phyloP scores from a whole-genome alignment of 1,140 invertebrate species.

The Eriosoma lanigerum region DNA sequence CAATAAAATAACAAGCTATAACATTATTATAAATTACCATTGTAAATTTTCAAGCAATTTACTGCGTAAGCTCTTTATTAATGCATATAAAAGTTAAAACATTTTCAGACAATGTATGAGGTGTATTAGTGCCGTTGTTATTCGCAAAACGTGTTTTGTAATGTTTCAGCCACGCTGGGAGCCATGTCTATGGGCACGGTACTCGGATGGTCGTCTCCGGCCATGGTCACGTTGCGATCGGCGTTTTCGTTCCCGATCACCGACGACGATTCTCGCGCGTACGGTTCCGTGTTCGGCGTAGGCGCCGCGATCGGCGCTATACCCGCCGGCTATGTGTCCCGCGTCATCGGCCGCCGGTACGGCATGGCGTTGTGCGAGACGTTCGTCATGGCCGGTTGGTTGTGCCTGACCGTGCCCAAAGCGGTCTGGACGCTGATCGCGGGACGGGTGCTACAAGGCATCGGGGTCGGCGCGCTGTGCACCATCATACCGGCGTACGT shows the following conservation, averaged over 20 bases:
- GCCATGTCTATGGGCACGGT: background rate
- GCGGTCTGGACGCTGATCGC: background rate
- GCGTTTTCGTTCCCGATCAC: background rate
- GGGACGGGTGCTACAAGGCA: slow-evolving; percentile 74
- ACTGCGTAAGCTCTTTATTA: too few relatives aligned
- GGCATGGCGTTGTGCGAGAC: background rate
- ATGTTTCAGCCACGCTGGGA: background rate
- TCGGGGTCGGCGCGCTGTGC: slow-evolving; percentile 73
- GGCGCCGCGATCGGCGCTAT: background rate
- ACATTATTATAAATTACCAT: too few relatives aligned
- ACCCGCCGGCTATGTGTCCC: background rate
- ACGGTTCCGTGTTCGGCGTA: background rate
- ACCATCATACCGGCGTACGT: slow-evolving; percentile 85
- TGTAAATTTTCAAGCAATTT: too few relatives aligned
- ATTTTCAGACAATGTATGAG: too few relatives aligned
- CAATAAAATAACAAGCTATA: too few relatives aligned
- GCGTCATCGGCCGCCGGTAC: background rate
- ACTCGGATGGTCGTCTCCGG: slow-evolving; percentile 2
- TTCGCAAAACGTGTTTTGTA: too few relatives aligned
- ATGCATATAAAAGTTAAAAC: too few relatives aligned
- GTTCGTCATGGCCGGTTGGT: background rate
- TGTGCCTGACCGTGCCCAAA: background rate
- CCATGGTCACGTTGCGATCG: background rate
- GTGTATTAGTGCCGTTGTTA: too few relatives aligned
- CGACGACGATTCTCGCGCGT: background rate